Conservation (phyloP, 2,113 vertebrate genomes). For the Bombycilla garrulus region DNA sequence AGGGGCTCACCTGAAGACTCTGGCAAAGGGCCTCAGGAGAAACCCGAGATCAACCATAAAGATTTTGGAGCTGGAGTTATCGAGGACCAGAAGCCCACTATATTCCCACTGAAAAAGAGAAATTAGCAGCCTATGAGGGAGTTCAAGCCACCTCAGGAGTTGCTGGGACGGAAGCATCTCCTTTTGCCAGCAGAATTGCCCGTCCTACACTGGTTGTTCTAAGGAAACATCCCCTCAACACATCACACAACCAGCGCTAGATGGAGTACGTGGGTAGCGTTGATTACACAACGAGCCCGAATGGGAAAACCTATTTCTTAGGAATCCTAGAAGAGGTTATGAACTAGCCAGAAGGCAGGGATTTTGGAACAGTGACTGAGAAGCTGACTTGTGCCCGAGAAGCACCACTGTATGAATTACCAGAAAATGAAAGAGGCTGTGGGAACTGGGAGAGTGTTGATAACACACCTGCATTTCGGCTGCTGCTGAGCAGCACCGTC, state of each 20-base stretch:
- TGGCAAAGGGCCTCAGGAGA: background rate
- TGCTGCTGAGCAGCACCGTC: fast-evolving
- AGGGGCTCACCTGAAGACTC: background rate
- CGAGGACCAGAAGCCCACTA: background rate
- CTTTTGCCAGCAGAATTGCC: background rate
- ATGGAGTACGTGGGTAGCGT: background rate
- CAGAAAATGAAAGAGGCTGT: background rate
- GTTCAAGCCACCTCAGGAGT: background rate
- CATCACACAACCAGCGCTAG: background rate
- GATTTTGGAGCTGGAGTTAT: background rate
- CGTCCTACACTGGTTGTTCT: background rate
- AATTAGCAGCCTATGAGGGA: background rate
- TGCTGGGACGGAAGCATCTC: background rate
- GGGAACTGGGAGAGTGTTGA: background rate
- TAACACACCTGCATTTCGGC: background rate
- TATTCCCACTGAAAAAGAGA: background rate
- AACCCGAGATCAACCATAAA: background rate
- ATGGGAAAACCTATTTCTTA: background rate
- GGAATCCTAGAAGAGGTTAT: background rate
- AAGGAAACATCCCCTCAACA: background rate
- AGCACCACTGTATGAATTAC: background rate
- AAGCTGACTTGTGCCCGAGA: background rate
- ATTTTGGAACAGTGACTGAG: background rate
- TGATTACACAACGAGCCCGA: background rate
- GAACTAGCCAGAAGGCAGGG: background rate